phyloP scores from a whole-genome alignment of 2,113 vertebrate genomes.

The Blennius ocellaris region DNA sequence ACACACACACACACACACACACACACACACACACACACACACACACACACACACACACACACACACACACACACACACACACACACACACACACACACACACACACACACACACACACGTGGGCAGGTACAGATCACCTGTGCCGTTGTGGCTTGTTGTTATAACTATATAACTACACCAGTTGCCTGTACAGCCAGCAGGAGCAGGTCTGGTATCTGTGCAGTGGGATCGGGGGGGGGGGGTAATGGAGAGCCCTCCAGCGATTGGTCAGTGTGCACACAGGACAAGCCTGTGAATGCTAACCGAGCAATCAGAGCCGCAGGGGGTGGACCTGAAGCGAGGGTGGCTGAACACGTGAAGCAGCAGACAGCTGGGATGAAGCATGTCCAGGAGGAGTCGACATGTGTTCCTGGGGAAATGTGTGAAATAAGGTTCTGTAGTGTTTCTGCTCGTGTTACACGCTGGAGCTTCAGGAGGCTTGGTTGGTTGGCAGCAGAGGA shows the following conservation, averaged over 20 bases:
- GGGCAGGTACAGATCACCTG: constrained; percentile 25
- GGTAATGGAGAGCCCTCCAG: constrained; percentile 4
- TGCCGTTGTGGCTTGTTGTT: not conserved
- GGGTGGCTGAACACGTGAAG: constrained; percentile 69
- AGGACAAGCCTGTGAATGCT: constrained; percentile 43
- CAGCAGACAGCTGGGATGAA: constrained; percentile 25
- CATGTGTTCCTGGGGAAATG: constrained; percentile 62
- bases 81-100: not conserved
- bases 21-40: no score
- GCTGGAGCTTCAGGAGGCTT: not conserved
- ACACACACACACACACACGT: not conserved
- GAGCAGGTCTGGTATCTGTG: constrained; percentile 22
- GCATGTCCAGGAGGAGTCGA: constrained; percentile 56
- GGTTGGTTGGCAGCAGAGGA: not conserved
- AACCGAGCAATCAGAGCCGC: constrained; percentile 62
- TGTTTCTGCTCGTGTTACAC: constrained; percentile 10
- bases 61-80: constrained; percentile 25
- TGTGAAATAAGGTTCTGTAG: constrained; percentile 18
- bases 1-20: no score
- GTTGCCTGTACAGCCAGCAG: constrained; percentile 24
- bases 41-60: constrained; percentile 13
- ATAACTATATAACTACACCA: not conserved
- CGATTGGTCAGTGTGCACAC: constrained; percentile 40
- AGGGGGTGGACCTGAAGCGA: constrained; percentile 49
- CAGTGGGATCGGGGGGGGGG: constrained; percentile 22